phyloP scores from a whole-genome alignment of 2,888 invertebrate species.

The Ophion ellenae region DNA sequence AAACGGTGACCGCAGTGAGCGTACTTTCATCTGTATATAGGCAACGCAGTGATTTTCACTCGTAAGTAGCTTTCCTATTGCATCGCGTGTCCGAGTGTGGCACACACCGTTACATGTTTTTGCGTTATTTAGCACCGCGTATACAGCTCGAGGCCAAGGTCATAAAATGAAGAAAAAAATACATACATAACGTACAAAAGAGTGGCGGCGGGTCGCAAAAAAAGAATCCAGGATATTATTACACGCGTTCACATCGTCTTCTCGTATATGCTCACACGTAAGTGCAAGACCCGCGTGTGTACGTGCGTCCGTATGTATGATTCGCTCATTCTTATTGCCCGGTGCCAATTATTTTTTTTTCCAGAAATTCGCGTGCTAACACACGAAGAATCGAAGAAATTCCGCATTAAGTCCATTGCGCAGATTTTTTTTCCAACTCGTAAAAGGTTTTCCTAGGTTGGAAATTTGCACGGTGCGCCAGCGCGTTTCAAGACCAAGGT shows the following conservation, averaged over 20 bases:
- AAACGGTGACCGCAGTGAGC: slow-evolving; percentile 42
- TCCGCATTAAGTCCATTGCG: slow-evolving; percentile 26
- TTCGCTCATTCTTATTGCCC: slow-evolving; percentile 11
- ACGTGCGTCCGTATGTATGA: neutral
- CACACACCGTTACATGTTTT: slow-evolving; percentile 71
- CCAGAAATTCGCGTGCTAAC: slow-evolving; percentile 50
- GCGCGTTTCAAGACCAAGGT: slow-evolving; percentile 9
- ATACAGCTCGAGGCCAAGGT: slow-evolving; percentile 75
- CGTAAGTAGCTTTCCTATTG: slow-evolving; percentile 67
- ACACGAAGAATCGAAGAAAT: slow-evolving; percentile 49
- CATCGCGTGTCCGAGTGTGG: slow-evolving; percentile 77
- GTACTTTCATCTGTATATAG: slow-evolving; percentile 23
- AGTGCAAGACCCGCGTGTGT: neutral
- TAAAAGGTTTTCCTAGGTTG: neutral
- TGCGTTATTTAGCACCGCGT: slow-evolving; percentile 72
- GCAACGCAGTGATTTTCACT: slow-evolving; percentile 60
- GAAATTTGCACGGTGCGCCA: neutral
- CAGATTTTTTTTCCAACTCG: neutral
- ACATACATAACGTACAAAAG: slow-evolving; percentile 30
- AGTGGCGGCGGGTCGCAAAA: slow-evolving; percentile 41
- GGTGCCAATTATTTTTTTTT: slow-evolving; percentile 28
- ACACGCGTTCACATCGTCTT: slow-evolving; percentile 49
- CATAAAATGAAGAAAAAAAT: slow-evolving; percentile 41
- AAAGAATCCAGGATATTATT: slow-evolving; percentile 57
- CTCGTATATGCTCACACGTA: neutral